phyloP scores from a whole-genome alignment of 2,797 vertebrate species.

The Mormyrus proboscirostris region DNA sequence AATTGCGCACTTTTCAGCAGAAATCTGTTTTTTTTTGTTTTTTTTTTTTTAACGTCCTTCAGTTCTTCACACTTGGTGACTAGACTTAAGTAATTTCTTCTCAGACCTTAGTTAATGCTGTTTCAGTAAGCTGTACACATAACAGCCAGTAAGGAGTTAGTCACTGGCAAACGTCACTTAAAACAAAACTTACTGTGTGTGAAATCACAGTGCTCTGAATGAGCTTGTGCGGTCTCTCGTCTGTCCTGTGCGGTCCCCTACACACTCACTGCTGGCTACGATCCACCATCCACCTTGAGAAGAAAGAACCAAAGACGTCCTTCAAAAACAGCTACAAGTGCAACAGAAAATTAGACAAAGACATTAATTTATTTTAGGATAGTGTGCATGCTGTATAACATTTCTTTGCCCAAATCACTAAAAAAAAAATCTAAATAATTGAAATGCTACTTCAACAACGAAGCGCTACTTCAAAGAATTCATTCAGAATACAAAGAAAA shows the following conservation, averaged over 20 bases:
- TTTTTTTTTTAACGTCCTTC: not conserved
- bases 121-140: not conserved
- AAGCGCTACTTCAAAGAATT: not conserved
- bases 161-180: not conserved
- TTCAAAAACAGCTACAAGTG: not conserved
- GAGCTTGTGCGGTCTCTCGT: not conserved
- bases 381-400: not conserved
- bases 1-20: not conserved
- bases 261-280: not conserved
- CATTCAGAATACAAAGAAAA: not conserved
- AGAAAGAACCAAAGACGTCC: not conserved
- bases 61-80: not conserved
- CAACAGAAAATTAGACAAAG: not conserved
- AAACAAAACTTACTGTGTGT: not conserved
- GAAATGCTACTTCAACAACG: not conserved
- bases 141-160: not conserved
- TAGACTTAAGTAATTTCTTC: slow-evolving; percentile 2
- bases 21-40: not conserved
- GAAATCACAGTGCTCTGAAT: not conserved
- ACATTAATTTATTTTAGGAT: not conserved
- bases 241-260: not conserved
- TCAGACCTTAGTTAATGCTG: not conserved
- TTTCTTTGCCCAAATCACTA: not conserved
- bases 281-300: not conserved
- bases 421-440: not conserved